Conservation (phyloP, 2,888 invertebrate species). For the Lepidochrysops patricia region DNA sequence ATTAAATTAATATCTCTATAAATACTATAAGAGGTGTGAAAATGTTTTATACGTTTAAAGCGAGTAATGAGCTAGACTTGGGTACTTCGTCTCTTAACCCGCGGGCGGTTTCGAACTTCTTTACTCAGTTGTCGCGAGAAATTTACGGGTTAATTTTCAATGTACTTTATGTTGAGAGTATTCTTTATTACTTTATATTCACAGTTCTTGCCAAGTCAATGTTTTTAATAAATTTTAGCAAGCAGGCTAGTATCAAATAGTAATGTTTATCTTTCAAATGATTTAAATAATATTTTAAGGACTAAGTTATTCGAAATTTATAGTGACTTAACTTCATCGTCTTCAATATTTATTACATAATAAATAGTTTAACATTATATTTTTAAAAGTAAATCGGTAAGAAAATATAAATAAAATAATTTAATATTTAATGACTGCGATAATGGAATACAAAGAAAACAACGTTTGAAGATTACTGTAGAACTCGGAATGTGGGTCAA, state of each 20-base stretch:
- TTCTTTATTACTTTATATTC: neutral
- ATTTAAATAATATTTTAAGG: too few relatives aligned
- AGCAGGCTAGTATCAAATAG: too few relatives aligned
- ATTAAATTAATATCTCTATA: neutral
- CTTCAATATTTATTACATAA: too few relatives aligned
- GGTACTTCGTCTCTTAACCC: constrained; percentile 40
- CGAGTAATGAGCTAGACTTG: constrained; percentile 49
- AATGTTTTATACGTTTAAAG: constrained; percentile 17
- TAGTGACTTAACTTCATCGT: too few relatives aligned
- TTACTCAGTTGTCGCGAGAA: constrained; percentile 66
- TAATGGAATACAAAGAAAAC: neutral
- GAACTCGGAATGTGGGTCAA: constrained; percentile 9
- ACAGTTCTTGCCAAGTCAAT: neutral
- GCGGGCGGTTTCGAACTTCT: constrained; percentile 67
- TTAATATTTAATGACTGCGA: neutral
- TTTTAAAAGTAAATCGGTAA: too few relatives aligned
- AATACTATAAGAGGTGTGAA: neutral
- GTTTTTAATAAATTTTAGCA: too few relatives aligned
- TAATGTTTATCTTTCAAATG: too few relatives aligned
- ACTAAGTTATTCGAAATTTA: too few relatives aligned
- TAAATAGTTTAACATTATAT: too few relatives aligned
- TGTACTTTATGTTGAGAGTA: constrained; percentile 50
- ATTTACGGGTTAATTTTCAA: constrained; percentile 74
- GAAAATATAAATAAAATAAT: too few relatives aligned
- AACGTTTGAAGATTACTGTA: neutral